Evolutionary conservation across 2,113 vertebrate species (phyloP).

Genomic region (Coturnix japonica): DNA sequence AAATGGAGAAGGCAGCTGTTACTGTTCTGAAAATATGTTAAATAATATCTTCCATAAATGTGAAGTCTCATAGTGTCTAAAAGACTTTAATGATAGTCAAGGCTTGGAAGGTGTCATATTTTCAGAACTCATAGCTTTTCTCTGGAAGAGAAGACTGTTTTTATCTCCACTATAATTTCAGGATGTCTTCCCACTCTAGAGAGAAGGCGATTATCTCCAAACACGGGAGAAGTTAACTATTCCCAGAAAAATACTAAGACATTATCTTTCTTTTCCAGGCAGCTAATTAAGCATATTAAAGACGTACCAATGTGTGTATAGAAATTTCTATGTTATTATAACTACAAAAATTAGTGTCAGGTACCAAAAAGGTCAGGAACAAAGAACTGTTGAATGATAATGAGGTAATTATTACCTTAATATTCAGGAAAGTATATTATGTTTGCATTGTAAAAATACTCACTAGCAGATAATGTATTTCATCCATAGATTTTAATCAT

Average conservation of each 20-base stretch:
- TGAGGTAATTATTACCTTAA: constrained; percentile 51
- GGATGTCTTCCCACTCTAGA: constrained; percentile 18
- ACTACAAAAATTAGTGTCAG: constrained; percentile 53
- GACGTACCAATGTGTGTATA: constrained; percentile 7
- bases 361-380: constrained; percentile 9
- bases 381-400: constrained; percentile 47
- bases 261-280: constrained; percentile 49
- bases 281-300: constrained; percentile 49
- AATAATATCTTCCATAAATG: background rate
- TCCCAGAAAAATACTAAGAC: constrained; percentile 34
- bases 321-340: constrained; percentile 26
- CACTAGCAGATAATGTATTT: background rate
- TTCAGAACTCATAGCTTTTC: constrained; percentile 11
- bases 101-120: background rate
- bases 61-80: background rate
- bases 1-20: background rate
- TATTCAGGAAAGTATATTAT: background rate
- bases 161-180: constrained; percentile 14
- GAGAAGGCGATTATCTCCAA: constrained; percentile 47
- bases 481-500: background rate
- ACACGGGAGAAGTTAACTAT: constrained; percentile 39
- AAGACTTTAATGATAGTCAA: background rate
- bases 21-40: background rate
- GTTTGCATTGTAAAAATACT: background rate
- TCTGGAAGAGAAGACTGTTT: constrained; percentile 1